A percentile compares a stretch with the other conserved stretches of the same genome.
Conservation (phyloP, 2,888 invertebrate species). For the Thysanoteuthis rhombus region DNA sequence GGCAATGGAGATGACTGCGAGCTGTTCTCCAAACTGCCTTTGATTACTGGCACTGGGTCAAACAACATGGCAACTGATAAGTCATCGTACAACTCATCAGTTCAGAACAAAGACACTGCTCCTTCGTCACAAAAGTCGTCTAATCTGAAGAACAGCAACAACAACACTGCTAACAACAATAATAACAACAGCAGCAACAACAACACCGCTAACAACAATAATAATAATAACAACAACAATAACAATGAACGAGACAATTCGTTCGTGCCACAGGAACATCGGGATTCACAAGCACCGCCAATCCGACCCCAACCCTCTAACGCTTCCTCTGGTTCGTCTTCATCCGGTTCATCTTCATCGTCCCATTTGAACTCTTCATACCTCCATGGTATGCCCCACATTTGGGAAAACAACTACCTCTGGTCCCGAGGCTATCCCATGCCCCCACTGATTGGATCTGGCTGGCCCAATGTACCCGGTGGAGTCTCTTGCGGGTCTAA, state of each 20-base stretch:
- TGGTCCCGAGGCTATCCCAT: conserved; percentile 27
- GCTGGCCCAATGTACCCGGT: conserved; percentile 21
- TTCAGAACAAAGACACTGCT: neutral
- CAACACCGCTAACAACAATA: neutral
- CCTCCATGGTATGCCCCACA: neutral
- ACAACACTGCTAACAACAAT: neutral
- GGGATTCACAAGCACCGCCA: neutral
- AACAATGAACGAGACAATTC: neutral
- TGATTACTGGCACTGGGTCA: neutral
- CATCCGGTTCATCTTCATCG: neutral
- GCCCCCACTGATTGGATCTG: conserved; percentile 17
- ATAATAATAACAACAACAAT: too few relatives aligned
- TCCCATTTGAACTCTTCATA: conserved; percentile 17
- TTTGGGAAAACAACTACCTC: conserved; percentile 31
- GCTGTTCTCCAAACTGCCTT: neutral
- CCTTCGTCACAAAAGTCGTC: conserved; percentile 15
- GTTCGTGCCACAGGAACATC: conserved; percentile 13
- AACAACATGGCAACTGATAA: neutral
- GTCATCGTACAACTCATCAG: neutral
- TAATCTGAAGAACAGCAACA: conserved; percentile 15
- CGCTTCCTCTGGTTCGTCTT: neutral
- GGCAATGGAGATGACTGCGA: neutral
- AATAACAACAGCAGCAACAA: neutral
- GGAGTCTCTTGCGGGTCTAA: conserved; percentile 25
- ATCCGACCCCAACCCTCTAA: conserved; percentile 13